A percentile compares a stretch with the other conserved stretches of the same genome.
Conservation (phyloP, 2,888 invertebrate genomes). For the Aspidapion aeneum region DNA sequence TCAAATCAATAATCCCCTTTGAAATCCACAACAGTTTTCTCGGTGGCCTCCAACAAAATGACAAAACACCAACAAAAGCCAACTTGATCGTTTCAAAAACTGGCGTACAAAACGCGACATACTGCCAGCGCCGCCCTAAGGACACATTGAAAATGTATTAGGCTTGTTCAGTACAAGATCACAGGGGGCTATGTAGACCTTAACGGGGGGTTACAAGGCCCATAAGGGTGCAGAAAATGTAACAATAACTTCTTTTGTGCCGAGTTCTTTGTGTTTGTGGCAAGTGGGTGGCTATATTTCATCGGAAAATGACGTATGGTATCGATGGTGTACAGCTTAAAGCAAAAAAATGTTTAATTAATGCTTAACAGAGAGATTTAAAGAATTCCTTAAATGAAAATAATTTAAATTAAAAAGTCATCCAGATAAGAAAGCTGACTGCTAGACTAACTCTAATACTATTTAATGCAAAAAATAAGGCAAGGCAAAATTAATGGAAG, state of each 20-base stretch:
- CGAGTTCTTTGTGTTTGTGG: slow-evolving; percentile 16
- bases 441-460: too few species aligned
- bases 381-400: too few species aligned
- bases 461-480: too few species aligned
- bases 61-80: slow-evolving; percentile 2
- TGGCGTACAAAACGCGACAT: slow-evolving; percentile 31
- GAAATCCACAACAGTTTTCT: not conserved
- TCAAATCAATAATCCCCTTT: too few species aligned
- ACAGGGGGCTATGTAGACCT: too few species aligned
- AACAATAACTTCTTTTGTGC: slow-evolving; percentile 20
- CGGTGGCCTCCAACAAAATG: not conserved
- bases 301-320: slow-evolving; percentile 16
- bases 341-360: not conserved
- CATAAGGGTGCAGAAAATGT: slow-evolving; percentile 17
- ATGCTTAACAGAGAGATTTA: too few species aligned
- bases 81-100: slow-evolving; percentile 13
- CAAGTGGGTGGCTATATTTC: slow-evolving; percentile 34
- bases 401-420: too few species aligned
- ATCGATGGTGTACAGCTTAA: not conserved
- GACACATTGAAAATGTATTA: not conserved
- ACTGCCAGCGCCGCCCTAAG: slow-evolving; percentile 30
- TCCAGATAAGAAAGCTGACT: too few species aligned
- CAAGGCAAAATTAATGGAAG: too few species aligned
- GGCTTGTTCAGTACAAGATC: not conserved
- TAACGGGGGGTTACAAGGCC: slow-evolving; percentile 6